Evolutionary conservation across 2,888 invertebrate genomes (phyloP).

Genomic region (Scaptomyza cyrtandrae): DNA sequence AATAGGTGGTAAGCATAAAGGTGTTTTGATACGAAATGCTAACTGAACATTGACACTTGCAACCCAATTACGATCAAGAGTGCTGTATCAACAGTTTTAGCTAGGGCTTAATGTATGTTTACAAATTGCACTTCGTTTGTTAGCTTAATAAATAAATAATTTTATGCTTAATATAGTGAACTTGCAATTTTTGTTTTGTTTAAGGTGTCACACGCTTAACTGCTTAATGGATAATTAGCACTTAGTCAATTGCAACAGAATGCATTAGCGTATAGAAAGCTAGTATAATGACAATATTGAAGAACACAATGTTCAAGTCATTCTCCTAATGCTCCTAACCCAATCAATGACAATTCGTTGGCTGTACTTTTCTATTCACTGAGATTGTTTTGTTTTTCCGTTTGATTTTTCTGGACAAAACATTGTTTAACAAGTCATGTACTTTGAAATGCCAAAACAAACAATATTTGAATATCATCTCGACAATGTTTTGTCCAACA

Average conservation of each 20-base stretch:
- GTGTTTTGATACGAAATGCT: not conserved
- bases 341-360: slow-evolving; percentile 33
- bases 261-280: slow-evolving; percentile 34
- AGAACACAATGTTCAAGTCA: slow-evolving; percentile 59
- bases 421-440: slow-evolving; percentile 35
- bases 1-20: slow-evolving; percentile 42
- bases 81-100: slow-evolving; percentile 36
- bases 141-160: slow-evolving; percentile 3
- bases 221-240: slow-evolving; percentile 50
- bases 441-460: slow-evolving; percentile 24
- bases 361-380: slow-evolving; percentile 38
- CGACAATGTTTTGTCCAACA: not conserved
- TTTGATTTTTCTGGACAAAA: slow-evolving; percentile 3
- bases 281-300: slow-evolving; percentile 4
- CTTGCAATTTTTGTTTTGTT: slow-evolving; percentile 5
- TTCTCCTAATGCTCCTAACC: slow-evolving; percentile 20
- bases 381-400: not conserved
- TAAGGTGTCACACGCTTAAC: slow-evolving; percentile 14
- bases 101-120: slow-evolving; percentile 14
- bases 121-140: not conserved
- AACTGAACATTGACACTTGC: slow-evolving; percentile 15
- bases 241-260: slow-evolving; percentile 29
- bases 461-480: not conserved
- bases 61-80: slow-evolving; percentile 3
- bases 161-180: not conserved